A percentile compares a stretch with the other conserved stretches of the same genome.
Conservation (phyloP, 2,888 invertebrate genomes). For the Athripsodes cinereus region DNA sequence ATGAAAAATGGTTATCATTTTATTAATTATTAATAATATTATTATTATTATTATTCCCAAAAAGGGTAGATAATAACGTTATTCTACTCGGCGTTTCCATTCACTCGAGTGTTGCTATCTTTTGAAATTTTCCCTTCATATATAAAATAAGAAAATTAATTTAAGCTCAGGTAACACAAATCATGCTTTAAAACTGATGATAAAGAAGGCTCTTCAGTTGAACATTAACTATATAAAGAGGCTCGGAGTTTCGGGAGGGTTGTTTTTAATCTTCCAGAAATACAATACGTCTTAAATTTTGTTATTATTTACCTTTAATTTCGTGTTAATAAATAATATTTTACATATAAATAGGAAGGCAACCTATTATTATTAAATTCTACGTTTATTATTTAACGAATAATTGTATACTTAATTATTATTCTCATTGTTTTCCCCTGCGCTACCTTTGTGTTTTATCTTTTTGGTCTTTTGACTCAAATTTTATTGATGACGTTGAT, state of each 20-base stretch:
- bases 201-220: slow-evolving; percentile 10
- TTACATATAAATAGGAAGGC: neutral
- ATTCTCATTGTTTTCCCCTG: no score
- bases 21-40: neutral
- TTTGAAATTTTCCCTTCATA: neutral
- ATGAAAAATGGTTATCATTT: no score
- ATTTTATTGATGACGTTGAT: neutral
- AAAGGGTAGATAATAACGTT: neutral
- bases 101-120: neutral
- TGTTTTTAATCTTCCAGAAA: neutral
- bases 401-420: neutral
- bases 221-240: neutral
- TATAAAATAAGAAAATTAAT: slow-evolving; percentile 23
- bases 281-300: slow-evolving; percentile 10
- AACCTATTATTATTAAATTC: neutral
- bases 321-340: neutral
- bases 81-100: neutral
- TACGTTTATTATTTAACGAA: neutral
- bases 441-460: no score
- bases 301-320: slow-evolving; percentile 10
- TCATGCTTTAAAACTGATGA: slow-evolving; percentile 21
- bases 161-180: slow-evolving; percentile 21
- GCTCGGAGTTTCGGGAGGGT: neutral
- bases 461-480: neutral
- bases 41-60: neutral